These are phyloP conservation scores for Turnix velox DNA, from an alignment of 2,113 vertebrate species.

Conservation along the genomic window DNA sequence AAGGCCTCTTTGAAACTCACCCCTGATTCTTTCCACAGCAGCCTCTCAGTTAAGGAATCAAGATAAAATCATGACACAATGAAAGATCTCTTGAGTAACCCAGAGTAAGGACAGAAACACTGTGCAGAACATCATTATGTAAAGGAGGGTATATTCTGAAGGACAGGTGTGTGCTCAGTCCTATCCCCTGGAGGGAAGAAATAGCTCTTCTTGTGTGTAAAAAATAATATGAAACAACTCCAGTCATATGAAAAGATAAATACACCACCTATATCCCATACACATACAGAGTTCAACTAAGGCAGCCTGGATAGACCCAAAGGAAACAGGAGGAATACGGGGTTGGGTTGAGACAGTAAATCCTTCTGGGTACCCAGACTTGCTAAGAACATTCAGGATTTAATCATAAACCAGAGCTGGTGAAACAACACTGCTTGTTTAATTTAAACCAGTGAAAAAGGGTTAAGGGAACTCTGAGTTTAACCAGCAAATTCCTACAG, in stretches of 20 bases:
- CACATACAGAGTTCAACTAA: neutral
- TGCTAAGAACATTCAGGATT: neutral
- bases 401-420: neutral
- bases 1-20: slow-evolving; percentile 18
- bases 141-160: neutral
- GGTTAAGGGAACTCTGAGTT: neutral
- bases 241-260: neutral
- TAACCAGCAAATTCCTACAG: neutral
- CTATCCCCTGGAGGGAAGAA: neutral
- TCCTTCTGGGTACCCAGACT: neutral
- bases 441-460: neutral
- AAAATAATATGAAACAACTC: neutral
- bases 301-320: neutral
- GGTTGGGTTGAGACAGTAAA: neutral
- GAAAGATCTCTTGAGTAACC: neutral
- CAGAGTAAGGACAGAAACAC: neutral
- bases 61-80: neutral
- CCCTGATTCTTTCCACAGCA: neutral
- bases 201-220: neutral
- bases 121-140: neutral
- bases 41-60: slow-evolving; percentile 33
- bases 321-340: neutral
- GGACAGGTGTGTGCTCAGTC: neutral
- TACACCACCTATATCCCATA: neutral
- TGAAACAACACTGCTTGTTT: neutral